A percentile compares a stretch with the other conserved stretches of the same genome.
Conservation (phyloP, 2,113 vertebrate genomes). For the Vulpes vulpes region DNA sequence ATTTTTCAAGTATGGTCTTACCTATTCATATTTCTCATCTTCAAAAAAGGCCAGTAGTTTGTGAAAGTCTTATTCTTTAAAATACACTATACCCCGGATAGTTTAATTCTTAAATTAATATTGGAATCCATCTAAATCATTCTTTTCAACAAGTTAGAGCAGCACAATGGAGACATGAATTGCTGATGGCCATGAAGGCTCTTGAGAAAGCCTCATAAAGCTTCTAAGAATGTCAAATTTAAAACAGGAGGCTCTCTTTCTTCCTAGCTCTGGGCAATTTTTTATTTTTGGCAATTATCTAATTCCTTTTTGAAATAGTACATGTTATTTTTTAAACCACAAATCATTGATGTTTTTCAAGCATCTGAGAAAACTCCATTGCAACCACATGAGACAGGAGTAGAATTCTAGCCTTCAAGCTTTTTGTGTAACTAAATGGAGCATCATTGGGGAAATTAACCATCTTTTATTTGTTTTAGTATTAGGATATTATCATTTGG, state of each 20-base stretch:
- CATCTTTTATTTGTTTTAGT: constrained; percentile 93
- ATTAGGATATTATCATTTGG: constrained; percentile 94
- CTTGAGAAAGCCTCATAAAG: constrained; percentile 94
- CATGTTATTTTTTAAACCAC: constrained; percentile 92
- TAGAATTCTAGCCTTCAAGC: constrained; percentile 92
- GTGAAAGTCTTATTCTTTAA: background rate
- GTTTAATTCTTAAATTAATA: constrained; percentile 66
- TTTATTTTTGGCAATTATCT: constrained; percentile 95
- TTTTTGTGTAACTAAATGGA: constrained; percentile 93
- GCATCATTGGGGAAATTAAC: constrained; percentile 95
- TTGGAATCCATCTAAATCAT: constrained; percentile 89
- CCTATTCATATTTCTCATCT: background rate
- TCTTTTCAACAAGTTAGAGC: constrained; percentile 93
- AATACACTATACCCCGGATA: background rate
- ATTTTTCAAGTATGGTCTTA: background rate
- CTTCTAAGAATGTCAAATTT: constrained; percentile 93
- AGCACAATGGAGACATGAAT: constrained; percentile 93
- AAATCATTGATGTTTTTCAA: constrained; percentile 95
- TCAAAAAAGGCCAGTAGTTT: background rate
- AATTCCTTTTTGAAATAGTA: constrained; percentile 95
- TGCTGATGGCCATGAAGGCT: constrained; percentile 92
- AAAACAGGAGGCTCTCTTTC: constrained; percentile 90
- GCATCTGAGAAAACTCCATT: constrained; percentile 91
- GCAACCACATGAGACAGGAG: constrained; percentile 90
- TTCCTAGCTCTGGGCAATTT: constrained; percentile 94